Evolutionary conservation across 2,113 vertebrate genomes (phyloP).

Genomic region (Serinus canaria): DNA sequence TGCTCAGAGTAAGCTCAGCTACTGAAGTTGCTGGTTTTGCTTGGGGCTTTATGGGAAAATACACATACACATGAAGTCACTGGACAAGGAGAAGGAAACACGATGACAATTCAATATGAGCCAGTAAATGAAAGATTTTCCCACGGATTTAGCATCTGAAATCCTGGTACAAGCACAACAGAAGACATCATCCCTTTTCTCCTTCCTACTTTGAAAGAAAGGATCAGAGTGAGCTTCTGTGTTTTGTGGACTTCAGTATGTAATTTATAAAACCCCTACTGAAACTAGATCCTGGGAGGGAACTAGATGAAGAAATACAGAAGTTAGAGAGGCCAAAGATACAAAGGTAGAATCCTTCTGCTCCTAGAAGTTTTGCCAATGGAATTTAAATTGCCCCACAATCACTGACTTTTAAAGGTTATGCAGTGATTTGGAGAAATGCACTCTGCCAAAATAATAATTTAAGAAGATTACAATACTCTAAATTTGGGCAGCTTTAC

Average conservation of each 20-base stretch:
- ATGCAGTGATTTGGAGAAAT: neutral
- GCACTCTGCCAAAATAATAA: slow-evolving; percentile 25
- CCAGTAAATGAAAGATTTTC: neutral
- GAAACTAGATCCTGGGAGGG: neutral
- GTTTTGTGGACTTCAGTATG: neutral
- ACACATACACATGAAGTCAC: neutral
- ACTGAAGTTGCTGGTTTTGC: neutral
- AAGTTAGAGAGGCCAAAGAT: neutral
- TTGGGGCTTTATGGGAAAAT: neutral
- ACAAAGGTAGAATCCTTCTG: neutral
- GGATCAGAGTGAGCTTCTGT: neutral
- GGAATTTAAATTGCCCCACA: neutral
- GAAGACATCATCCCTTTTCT: neutral
- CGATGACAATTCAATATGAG: neutral
- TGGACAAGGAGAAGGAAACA: neutral
- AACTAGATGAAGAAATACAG: neutral
- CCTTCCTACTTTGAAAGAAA: neutral
- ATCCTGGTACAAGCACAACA: neutral
- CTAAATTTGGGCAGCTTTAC: slow-evolving; percentile 6
- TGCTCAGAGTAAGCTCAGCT: neutral
- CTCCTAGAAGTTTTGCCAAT: neutral
- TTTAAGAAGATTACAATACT: slow-evolving; percentile 15
- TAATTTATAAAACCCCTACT: neutral
- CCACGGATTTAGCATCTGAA: neutral
- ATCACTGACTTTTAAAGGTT: neutral